Base-by-base conservation (phyloP, 2,888 invertebrate species). In the Torymus auratus region DNA sequence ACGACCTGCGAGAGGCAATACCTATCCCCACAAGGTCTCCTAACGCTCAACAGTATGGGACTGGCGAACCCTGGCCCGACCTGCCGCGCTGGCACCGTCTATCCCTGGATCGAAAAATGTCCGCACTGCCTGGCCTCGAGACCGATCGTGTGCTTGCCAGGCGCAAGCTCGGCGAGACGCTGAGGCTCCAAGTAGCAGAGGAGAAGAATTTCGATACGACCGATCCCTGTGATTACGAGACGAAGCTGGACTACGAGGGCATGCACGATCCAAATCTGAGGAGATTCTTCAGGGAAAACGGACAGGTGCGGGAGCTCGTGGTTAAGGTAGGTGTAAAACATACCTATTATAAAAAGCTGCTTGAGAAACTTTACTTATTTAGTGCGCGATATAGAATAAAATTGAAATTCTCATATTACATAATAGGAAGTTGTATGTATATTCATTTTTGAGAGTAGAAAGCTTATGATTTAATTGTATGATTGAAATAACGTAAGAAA, bases 81-180 rank as follows among this genome's bases (percentile, higher is more conserved):
- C 83, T 92, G 7, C 92, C 92, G 28, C 86, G 87, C 84, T 92
- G 92, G 92, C 87, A 87, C 56, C 82, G 82, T 0, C 85, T 92
- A 85, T 89, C 91, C 0, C 82, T 92, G 75, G 92, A 92, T 73
- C 86, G 89, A 12, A 92, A 92, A 84, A 88, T 92, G 41, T 92
- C 92, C 0, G 86, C 91, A 86, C 85, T 91, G 62, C 89, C 90
- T 2, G 90, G 88, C 58, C 91, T 91, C 2, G 85, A 89, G 53
- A 89, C 87, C 10, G 87, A 88, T 0, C 88, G 91, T 75, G 86
- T 88, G 78, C 88, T 92, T 15, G 86, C 89, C 12, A 90, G 92
- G n/a, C 88, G 88, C 15, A 91, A 91, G 83, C 83, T 92, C n/a
- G 91, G 82, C 11, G 52, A 80, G 23, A 17, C 20, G 1, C 73